phyloP scores from a whole-genome alignment of 2,797 vertebrate species.

The Hyperoplus lanceolatus region DNA sequence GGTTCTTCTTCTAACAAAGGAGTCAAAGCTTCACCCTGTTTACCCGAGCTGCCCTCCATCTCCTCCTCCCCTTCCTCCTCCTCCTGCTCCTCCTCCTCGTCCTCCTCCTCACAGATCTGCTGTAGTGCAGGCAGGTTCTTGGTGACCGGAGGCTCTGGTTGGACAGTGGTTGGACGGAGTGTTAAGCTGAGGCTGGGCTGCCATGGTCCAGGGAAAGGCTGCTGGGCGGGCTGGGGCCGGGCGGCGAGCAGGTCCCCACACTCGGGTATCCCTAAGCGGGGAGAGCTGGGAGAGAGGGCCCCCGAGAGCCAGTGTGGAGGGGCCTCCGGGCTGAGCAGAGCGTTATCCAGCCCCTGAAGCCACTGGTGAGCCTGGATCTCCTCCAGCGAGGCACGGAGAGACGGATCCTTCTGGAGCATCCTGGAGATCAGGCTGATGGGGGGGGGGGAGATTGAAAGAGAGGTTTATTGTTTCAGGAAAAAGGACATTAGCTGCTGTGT shows the following conservation, averaged over 20 bases:
- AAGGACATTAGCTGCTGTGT: background rate
- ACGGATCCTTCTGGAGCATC: constrained; percentile 91
- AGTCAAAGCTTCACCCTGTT: constrained; percentile 28
- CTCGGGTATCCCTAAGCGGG: constrained; percentile 74
- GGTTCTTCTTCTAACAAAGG: constrained; percentile 11
- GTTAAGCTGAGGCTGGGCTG: constrained; percentile 76
- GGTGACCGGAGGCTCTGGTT: constrained; percentile 76
- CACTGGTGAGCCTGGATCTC: constrained; percentile 89
- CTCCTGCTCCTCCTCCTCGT: constrained; percentile 75
- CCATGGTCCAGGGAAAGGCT: constrained; percentile 67
- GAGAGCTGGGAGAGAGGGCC: constrained; percentile 67
- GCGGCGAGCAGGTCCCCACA: constrained; percentile 81
- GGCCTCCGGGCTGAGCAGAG: constrained; percentile 85
- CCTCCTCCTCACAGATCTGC: constrained; percentile 89
- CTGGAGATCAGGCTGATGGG: constrained; percentile 87
- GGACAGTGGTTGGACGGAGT: constrained; percentile 75
- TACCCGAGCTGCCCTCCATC: constrained; percentile 37
- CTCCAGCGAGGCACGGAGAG: constrained; percentile 84
- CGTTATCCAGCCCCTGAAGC: constrained; percentile 89
- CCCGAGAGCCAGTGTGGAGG: constrained; percentile 82
- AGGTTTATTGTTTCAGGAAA: constrained; percentile 2
- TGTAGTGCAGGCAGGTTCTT: constrained; percentile 87
- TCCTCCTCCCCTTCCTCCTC: constrained; percentile 51
- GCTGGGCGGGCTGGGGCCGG: constrained; percentile 61
- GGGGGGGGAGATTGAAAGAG: background rate